Evolutionary conservation across 2,113 vertebrate species (phyloP), one percentile per base, ranked within the genome.

Genomic region (Piaya cayana): DNA sequence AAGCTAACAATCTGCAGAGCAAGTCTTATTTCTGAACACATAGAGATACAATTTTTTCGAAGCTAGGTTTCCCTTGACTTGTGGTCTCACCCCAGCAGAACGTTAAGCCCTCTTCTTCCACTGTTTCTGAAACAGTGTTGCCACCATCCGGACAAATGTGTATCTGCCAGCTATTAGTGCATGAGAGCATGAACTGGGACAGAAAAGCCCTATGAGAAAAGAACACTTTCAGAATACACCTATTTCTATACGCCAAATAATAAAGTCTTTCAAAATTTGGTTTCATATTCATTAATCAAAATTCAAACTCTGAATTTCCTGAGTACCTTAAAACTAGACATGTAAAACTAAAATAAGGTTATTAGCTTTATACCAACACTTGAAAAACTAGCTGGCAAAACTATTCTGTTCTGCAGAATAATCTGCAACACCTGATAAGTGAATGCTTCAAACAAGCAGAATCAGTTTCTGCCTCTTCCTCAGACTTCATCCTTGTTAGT

Each of bases 111-210:
- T 4, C n/a, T 80, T 12, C 2, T 11, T 13, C 20, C 4, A 34
- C 62, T 3, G 50, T 67, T 91, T 65, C 70, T 92, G 30, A 90
- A 92, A 86, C 94, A 90, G 97, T 12, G 15, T 65, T 97, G 98
- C 98, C 97, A 80, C 65, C 98, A 81, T 36, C 79, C 96, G 98
- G 96, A 92, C 79, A 94, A 92, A 86, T 12, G 6, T 19, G 5
- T 18, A 77, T 63, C 19, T 92, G 26, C 43, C 34, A 37, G 23
- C 30, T 63, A 37, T 21, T 86, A 45, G 42, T 32, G 20, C 1
- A 5, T 9, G 5, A 62, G 17, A 4, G 13, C 1, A 6, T 0
- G 3, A 2, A 7, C 2, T 26, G 4, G 15, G 6, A 15, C 27
- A 52, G 50, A 71, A 36, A 15, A 6, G 37, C 7, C 8, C 8